Percentiles rank a stretch among this genome's conserved stretches.
These are phyloP conservation scores for Bradynema listronoti DNA, from an alignment of 1,140 invertebrate genomes.

Conservation along the genomic window DNA sequence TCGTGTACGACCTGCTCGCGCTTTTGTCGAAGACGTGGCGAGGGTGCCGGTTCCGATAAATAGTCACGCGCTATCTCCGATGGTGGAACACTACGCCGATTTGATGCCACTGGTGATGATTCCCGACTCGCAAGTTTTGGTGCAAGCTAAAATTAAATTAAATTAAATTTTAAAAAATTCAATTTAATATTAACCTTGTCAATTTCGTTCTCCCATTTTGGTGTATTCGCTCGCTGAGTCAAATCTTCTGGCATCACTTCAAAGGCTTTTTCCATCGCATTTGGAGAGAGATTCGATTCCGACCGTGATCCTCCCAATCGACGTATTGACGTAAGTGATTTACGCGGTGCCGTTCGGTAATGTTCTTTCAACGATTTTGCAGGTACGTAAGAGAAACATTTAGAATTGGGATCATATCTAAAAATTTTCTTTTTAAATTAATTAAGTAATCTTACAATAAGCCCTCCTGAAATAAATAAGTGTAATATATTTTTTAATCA, in stretches of 20 bases:
- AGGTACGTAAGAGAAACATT: conserved; percentile 57
- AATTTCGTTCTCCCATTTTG: conserved; percentile 56
- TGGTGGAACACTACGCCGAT: too few species aligned
- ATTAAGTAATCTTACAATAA: not conserved
- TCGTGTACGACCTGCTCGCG: too few species aligned
- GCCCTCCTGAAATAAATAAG: too few species aligned
- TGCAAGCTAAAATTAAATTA: too few species aligned
- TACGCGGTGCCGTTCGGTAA: conserved; percentile 44
- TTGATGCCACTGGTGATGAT: too few species aligned
- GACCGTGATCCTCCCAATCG: conserved; percentile 27
- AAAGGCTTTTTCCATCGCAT: not conserved
- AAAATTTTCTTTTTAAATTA: not conserved
- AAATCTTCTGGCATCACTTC: conserved; percentile 22
- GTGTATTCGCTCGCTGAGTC: conserved; percentile 32
- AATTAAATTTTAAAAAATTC: too few species aligned
- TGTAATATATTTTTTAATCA: too few species aligned
- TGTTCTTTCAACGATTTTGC: conserved; percentile 57
- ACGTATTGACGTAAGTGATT: conserved; percentile 24
- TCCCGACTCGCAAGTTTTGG: too few species aligned
- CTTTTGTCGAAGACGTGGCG: too few species aligned
- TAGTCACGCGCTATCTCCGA: too few species aligned
- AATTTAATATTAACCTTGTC: too few species aligned
- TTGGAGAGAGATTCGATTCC: conserved; percentile 23
- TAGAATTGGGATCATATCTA: conserved; percentile 54
- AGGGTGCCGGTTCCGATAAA: too few species aligned